Evolutionary conservation across 2,888 invertebrate genomes (phyloP).

Genomic region (Platycheirus albimanus): DNA sequence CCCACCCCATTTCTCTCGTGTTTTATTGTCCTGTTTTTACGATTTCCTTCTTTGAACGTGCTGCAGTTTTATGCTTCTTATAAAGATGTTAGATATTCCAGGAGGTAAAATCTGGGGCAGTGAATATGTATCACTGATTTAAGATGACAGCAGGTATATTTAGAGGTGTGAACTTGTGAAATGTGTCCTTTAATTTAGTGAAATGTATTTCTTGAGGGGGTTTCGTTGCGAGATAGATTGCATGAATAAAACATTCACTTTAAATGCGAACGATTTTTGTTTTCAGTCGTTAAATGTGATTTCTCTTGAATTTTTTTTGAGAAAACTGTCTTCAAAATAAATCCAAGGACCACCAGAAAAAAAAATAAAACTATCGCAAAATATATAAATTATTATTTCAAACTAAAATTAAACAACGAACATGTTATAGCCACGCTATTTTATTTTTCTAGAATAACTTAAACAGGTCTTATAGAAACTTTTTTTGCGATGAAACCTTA

Average conservation of each 20-base stretch:
- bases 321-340: no score
- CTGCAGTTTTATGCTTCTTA: not conserved
- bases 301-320: not conserved
- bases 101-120: slow-evolving; percentile 25
- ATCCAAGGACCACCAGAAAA: no score
- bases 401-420: no score
- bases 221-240: not conserved
- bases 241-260: slow-evolving; percentile 19
- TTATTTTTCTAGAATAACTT: no score
- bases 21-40: slow-evolving; percentile 64
- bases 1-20: slow-evolving; percentile 28
- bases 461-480: no score
- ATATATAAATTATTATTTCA: no score
- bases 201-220: slow-evolving; percentile 6
- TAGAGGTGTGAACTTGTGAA: slow-evolving; percentile 62
- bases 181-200: slow-evolving; percentile 59
- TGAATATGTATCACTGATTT: slow-evolving; percentile 33
- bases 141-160: not conserved
- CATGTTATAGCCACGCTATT: no score
- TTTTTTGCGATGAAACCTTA: no score
- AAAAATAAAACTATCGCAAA: no score
- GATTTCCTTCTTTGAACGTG: slow-evolving; percentile 38
- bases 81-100: slow-evolving; percentile 13
- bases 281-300: not conserved
- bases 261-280: not conserved